Conservation (phyloP, 2,797 vertebrate species). For the Tapera naevia region DNA sequence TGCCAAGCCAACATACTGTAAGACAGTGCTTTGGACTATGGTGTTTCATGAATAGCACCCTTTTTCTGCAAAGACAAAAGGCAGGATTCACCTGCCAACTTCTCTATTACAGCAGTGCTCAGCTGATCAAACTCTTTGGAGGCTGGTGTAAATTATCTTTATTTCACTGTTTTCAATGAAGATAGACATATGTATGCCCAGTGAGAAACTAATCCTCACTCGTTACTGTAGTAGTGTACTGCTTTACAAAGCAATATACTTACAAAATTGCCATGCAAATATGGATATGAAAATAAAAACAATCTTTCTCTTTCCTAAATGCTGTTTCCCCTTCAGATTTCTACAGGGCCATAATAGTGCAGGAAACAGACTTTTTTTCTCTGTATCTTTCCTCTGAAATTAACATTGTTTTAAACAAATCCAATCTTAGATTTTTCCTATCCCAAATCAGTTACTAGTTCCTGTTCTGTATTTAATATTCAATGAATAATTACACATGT, state of each 20-base stretch:
- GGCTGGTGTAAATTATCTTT: not conserved
- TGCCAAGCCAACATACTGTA: not conserved
- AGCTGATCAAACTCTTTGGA: not conserved
- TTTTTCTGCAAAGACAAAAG: not conserved
- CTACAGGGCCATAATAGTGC: not conserved
- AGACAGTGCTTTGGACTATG: not conserved
- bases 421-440: not conserved
- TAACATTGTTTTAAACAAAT: not conserved
- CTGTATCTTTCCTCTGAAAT: not conserved
- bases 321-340: not conserved
- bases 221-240: not conserved
- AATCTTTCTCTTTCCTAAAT: not conserved
- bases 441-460: not conserved
- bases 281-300: not conserved
- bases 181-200: not conserved
- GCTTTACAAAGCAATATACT: not conserved
- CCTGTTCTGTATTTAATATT: not conserved
- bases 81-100: not conserved
- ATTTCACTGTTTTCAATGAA: not conserved
- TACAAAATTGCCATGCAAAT: not conserved
- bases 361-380: not conserved
- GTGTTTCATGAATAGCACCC: not conserved
- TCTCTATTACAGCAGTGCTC: not conserved
- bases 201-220: not conserved
- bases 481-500: constrained; percentile 8